phyloP scores from a whole-genome alignment of 92 coral and sea anemone genomes.

The Zoanthus sansibaricus region DNA sequence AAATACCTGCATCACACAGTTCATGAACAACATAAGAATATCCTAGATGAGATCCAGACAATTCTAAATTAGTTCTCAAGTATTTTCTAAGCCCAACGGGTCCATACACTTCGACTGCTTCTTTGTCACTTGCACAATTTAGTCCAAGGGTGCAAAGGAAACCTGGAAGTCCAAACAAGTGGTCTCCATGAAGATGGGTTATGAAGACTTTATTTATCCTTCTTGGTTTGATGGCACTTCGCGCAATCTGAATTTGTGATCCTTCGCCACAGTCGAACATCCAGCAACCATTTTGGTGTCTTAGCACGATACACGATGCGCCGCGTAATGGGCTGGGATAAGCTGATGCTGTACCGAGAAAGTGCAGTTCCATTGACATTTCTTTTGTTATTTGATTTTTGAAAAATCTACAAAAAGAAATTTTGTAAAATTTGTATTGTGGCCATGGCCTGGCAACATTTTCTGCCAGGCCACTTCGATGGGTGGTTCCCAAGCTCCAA shows the following conservation, averaged over 20 bases:
- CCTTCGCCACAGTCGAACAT: constrained; percentile 99
- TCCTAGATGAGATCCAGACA: constrained; percentile 84
- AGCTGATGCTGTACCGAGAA: constrained; percentile 95
- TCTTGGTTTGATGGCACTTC: constrained; percentile 84
- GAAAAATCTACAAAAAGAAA: neutral
- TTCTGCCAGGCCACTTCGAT: neutral
- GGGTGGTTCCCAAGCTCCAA: constrained; percentile 35
- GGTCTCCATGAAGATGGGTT: constrained; percentile 98
- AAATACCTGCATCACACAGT: constrained; percentile 69
- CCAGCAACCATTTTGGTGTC: constrained; percentile 88
- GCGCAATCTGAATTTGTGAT: constrained; percentile 88
- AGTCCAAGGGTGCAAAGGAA: constrained; percentile 87
- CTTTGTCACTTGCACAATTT: constrained; percentile 69
- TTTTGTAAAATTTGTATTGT: no score
- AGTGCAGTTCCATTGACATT: constrained; percentile 75
- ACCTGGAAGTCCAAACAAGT: constrained; percentile 95
- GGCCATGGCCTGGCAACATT: no score
- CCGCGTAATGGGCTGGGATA: constrained; percentile 88
- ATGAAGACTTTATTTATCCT: constrained; percentile 90
- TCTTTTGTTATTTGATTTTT: no score
- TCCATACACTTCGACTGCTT: constrained; percentile 83
- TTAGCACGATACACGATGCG: constrained; percentile 84
- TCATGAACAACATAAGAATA: constrained; percentile 88
- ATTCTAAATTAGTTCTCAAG: constrained; percentile 68
- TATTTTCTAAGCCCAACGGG: constrained; percentile 90